Evolutionary conservation across 2,888 invertebrate species (phyloP), one percentile per base, ranked within the genome.

Genomic region (Heliothis peltigera): DNA sequence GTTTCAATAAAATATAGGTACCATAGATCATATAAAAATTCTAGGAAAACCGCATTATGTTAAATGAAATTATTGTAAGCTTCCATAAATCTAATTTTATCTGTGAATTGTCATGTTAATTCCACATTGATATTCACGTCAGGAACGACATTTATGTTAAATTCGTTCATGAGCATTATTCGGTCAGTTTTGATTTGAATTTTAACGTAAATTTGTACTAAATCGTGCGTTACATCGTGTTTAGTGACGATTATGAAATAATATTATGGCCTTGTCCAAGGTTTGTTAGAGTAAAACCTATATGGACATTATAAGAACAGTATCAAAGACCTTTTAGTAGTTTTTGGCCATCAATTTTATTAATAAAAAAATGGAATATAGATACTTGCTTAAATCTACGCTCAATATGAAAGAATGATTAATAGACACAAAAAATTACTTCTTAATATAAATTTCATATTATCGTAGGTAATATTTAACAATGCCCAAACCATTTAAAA

Each of bases 151-250:
- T 44, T 61, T 55, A 61, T 47, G 51, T 28, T 69, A 47, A 52
- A 70, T 61, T 56, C 51, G 25, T n/a, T 19, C 18, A 35, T 54
- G 28, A 17, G 69, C 59, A 46, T 25, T 61, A 52, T 15, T 44
- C 46, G 75, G 51, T 61, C 70, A 52, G 42, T 56, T 74, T 75
- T 32, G 55, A 56, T 69, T 69, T 75, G 52, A 17, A 39, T 56
- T 75, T 56, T 22, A 39, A 47, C 46, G 42, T 56, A 21, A 65
- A 65, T 22, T n/a, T 39, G 19, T 39, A 49, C 39, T 43, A 43
- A 67, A 67, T 44, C 47, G 7, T n/a, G 18, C 35, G 48, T 53
- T 35, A 15, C 5, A 22, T 48, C 8, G 35, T 19, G 22, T 18
- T 48, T 39, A 49, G 28, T 10, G 48, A 12, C 7, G 18, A n/a